Conservation (phyloP, 2,797 vertebrate genomes). For the Enteromius viviparus region DNA sequence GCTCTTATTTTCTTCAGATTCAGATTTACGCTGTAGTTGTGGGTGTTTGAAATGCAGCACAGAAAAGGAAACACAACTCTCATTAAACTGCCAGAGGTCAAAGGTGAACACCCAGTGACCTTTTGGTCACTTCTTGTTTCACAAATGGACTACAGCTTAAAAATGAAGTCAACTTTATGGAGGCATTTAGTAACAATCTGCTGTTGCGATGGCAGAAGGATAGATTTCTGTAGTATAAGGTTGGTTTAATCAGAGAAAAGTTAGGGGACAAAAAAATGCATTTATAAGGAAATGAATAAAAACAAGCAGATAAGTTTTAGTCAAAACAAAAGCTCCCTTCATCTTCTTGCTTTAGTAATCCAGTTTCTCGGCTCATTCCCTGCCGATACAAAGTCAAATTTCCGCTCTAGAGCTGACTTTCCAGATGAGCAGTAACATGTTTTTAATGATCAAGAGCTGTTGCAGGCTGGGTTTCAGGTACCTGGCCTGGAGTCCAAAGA, state of each 20-base stretch:
- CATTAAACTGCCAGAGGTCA: constrained; percentile 54
- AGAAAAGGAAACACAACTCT: constrained; percentile 47
- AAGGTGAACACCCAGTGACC: constrained; percentile 54
- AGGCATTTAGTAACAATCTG: constrained; percentile 40
- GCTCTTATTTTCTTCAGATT: constrained; percentile 12
- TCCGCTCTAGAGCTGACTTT: constrained; percentile 47
- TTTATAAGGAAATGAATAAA: background rate
- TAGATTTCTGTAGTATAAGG: constrained; percentile 2
- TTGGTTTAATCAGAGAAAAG: background rate
- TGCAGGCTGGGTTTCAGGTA: constrained; percentile 50
- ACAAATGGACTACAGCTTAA: constrained; percentile 54
- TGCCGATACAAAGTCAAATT: constrained; percentile 48
- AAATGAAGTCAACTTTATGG: constrained; percentile 45
- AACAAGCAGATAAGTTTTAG: background rate
- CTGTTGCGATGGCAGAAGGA: background rate
- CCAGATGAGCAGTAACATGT: constrained; percentile 62
- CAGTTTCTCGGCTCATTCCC: constrained; percentile 51
- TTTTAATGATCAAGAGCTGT: constrained; percentile 60
- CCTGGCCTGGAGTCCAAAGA: constrained; percentile 52
- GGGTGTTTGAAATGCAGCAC: constrained; percentile 15
- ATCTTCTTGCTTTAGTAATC: constrained; percentile 42
- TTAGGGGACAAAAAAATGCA: background rate
- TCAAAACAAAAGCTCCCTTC: constrained; percentile 21
- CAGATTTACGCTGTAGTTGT: constrained; percentile 36
- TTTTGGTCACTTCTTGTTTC: constrained; percentile 46